Evolutionary conservation across 2,797 vertebrate genomes (phyloP).

Genomic region (Falco biarmicus): DNA sequence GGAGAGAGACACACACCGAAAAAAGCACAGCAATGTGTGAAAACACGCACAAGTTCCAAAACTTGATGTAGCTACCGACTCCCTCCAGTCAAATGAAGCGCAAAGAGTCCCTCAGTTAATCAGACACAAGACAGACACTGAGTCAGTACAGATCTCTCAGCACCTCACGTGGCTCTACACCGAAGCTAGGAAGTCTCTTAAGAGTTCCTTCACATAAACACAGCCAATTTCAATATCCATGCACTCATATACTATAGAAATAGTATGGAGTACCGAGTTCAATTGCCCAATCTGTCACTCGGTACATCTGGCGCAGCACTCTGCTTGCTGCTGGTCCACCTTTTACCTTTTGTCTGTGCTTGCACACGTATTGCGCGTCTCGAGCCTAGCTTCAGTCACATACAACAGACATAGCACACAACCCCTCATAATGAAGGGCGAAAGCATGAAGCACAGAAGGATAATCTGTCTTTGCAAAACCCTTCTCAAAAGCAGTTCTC

Average conservation of each 20-base stretch:
- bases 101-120: too few species aligned
- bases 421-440: not conserved
- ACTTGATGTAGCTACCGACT: not conserved
- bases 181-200: too few species aligned
- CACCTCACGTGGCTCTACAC: too few species aligned
- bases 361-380: fast-evolving
- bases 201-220: not conserved
- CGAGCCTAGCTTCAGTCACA: not conserved
- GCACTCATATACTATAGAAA: fast-evolving
- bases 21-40: fast-evolving
- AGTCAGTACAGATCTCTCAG: fast-evolving
- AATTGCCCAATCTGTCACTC: not conserved
- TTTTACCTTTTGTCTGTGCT: too few species aligned
- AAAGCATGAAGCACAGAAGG: not conserved
- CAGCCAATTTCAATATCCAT: not conserved
- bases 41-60: not conserved
- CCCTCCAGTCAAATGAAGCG: not conserved
- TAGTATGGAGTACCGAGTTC: fast-evolving
- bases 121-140: fast-evolving
- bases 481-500: not conserved
- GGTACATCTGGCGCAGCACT: fast-evolving
- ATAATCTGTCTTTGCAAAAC: not conserved
- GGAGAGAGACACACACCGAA: not conserved
- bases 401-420: not conserved
- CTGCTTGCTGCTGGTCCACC: not conserved